Percentiles rank a stretch among this genome's conserved stretches.
phyloP scores from a whole-genome alignment of 2,888 invertebrate genomes.

The Ennomos erosarius region DNA sequence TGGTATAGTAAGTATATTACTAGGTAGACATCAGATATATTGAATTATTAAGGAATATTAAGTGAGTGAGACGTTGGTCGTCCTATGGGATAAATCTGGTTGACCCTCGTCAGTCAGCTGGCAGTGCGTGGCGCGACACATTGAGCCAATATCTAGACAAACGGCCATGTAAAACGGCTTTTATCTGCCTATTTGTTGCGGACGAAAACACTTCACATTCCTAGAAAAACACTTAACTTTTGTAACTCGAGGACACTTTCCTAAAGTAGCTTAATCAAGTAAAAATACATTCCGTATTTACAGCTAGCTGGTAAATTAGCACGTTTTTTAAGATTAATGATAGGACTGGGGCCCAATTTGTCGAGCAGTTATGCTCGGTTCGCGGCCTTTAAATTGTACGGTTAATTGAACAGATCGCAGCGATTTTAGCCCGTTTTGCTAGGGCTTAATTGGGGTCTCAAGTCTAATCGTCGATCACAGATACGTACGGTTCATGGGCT shows the following conservation, averaged over 20 bases:
- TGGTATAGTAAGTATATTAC: too few species aligned
- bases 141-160: slow-evolving; percentile 47
- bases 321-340: slow-evolving; percentile 57
- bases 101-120: slow-evolving; percentile 48
- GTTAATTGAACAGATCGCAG: slow-evolving; percentile 66
- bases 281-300: slow-evolving; percentile 42
- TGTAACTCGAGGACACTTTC: slow-evolving; percentile 19
- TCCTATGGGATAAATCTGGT: slow-evolving; percentile 42
- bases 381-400: slow-evolving; percentile 49
- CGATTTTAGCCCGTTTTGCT: slow-evolving; percentile 62
- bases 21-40: slow-evolving; percentile 14
- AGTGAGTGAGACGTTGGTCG: slow-evolving; percentile 36
- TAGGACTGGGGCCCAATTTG: slow-evolving; percentile 58
- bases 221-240: slow-evolving; percentile 24
- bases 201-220: slow-evolving; percentile 30
- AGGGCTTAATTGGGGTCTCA: slow-evolving; percentile 69
- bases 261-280: slow-evolving; percentile 14
- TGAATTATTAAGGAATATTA: slow-evolving; percentile 42
- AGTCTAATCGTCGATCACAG: slow-evolving; percentile 73
- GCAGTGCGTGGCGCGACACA: slow-evolving; percentile 40
- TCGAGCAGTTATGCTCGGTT: slow-evolving; percentile 48
- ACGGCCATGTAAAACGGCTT: slow-evolving; percentile 42
- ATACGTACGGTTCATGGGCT: slow-evolving; percentile 60
- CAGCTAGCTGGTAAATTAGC: slow-evolving; percentile 45
- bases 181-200: slow-evolving; percentile 39